Conservation (phyloP, 1,140 invertebrate species). For the Spodoptera frugiperda region DNA sequence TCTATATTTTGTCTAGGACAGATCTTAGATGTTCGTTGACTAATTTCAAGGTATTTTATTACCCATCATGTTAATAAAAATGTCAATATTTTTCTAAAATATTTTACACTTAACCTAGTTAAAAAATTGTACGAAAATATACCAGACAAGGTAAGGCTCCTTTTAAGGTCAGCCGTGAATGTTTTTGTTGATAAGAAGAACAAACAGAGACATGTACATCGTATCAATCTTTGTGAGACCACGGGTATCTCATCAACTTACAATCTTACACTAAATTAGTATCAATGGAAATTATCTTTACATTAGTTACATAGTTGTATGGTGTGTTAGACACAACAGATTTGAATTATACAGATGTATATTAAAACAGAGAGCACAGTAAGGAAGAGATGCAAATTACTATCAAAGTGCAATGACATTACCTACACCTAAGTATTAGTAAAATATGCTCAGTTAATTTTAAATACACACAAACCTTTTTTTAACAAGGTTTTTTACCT, state of each 20-base stretch:
- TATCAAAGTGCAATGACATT: neutral
- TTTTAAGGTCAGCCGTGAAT: constrained; percentile 51
- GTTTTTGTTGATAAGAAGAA: constrained; percentile 50
- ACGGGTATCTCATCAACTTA: neutral
- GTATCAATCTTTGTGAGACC: constrained; percentile 43
- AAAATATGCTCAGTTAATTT: neutral
- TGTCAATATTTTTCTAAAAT: constrained; percentile 20
- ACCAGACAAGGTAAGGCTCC: constrained; percentile 39
- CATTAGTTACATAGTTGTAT: constrained; percentile 1
- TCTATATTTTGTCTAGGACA: neutral
- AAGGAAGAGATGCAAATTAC: neutral
- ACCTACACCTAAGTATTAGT: neutral
- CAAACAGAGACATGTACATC: constrained; percentile 44
- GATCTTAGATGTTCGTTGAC: neutral
- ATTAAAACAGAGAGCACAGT: neutral
- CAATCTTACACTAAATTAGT: constrained; percentile 28
- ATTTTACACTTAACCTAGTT: constrained; percentile 45
- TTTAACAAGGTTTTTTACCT: neutral
- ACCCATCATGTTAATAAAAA: neutral
- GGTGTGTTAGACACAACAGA: constrained; percentile 5
- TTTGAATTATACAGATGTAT: too few relatives aligned
- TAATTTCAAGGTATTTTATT: constrained; percentile 13
- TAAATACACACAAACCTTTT: neutral
- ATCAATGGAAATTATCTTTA: constrained; percentile 13
- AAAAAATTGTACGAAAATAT: constrained; percentile 35